A percentile compares a stretch with the other conserved stretches of the same genome.
phyloP scores from a whole-genome alignment of 2,113 vertebrate genomes.

The Gracilinanus agilis region DNA sequence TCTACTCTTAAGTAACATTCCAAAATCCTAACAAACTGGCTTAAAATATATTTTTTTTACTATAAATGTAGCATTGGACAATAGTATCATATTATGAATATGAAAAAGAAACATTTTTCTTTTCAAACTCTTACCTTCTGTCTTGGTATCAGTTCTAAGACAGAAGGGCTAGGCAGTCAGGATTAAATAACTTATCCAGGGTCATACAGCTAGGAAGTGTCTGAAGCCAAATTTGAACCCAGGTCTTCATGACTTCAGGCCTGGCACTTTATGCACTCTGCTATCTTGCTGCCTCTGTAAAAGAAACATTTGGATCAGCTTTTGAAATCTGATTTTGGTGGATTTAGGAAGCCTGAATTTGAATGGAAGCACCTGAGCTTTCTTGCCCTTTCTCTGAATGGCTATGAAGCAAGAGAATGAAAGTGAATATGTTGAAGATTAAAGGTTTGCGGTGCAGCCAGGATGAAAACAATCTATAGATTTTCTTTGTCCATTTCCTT shows the following conservation, averaged over 20 bases:
- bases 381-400: constrained; percentile 31
- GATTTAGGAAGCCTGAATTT: constrained; percentile 53
- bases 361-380: constrained; percentile 42
- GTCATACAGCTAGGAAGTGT: too few species aligned
- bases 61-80: not conserved
- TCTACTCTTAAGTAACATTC: not conserved
- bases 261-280: too few species aligned
- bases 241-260: too few species aligned
- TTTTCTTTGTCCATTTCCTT: not conserved
- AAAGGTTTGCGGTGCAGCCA: not conserved
- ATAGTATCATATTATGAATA: constrained; percentile 36
- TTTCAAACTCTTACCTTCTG: too few species aligned
- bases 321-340: constrained; percentile 63
- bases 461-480: not conserved
- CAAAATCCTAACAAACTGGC: not conserved
- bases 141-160: too few species aligned
- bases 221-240: too few species aligned
- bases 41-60: not conserved
- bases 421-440: constrained; percentile 13
- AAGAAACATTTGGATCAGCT: constrained; percentile 47
- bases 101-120: constrained; percentile 56
- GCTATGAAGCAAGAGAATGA: constrained; percentile 28
- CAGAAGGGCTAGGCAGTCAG: too few species aligned
- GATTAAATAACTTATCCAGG: too few species aligned
- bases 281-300: not conserved